These are phyloP conservation scores for Pseudomyrmex gracilis DNA, from an alignment of 1,140 invertebrate species.

Conservation along the genomic window DNA sequence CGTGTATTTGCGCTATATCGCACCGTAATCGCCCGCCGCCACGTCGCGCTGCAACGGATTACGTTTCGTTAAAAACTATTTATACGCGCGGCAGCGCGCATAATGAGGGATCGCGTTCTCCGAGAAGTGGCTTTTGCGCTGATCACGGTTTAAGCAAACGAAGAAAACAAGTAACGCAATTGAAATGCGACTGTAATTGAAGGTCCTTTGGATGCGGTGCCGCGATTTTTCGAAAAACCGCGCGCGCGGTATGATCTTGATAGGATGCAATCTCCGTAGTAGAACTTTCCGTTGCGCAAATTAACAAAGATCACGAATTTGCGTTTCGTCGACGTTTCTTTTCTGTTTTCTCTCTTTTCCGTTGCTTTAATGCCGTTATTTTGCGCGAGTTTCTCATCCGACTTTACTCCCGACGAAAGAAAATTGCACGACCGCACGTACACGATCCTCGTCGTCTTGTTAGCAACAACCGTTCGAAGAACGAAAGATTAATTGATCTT, in stretches of 20 bases:
- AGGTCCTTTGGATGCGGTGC: conserved; percentile 12
- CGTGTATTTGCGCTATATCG: conserved; percentile 29
- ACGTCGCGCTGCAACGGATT: neutral
- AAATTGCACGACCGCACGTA: conserved; percentile 31
- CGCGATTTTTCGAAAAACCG: conserved; percentile 30
- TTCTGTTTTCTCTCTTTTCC: neutral
- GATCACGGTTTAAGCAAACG: conserved; percentile 39
- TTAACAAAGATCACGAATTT: conserved; percentile 36
- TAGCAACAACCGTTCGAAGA: conserved; percentile 43
- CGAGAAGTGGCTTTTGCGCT: conserved; percentile 35
- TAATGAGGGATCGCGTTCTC: conserved; percentile 35
- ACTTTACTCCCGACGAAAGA: neutral
- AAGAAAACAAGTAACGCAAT: conserved; percentile 31
- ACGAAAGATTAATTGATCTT: conserved; percentile 70
- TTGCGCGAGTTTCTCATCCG: conserved; percentile 4
- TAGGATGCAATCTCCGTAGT: conserved; percentile 32
- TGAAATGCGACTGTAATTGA: conserved; percentile 66
- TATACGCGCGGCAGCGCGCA: conserved; percentile 7
- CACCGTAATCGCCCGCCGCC: too few species aligned
- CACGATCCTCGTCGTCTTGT: conserved; percentile 35
- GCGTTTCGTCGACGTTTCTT: neutral
- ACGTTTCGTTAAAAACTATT: conserved; percentile 62
- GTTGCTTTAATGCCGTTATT: conserved; percentile 1
- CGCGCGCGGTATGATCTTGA: conserved; percentile 17
- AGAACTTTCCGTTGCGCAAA: conserved; percentile 34